phyloP scores from a whole-genome alignment of 1,140 invertebrate species.

The Dendroctonus valens region DNA sequence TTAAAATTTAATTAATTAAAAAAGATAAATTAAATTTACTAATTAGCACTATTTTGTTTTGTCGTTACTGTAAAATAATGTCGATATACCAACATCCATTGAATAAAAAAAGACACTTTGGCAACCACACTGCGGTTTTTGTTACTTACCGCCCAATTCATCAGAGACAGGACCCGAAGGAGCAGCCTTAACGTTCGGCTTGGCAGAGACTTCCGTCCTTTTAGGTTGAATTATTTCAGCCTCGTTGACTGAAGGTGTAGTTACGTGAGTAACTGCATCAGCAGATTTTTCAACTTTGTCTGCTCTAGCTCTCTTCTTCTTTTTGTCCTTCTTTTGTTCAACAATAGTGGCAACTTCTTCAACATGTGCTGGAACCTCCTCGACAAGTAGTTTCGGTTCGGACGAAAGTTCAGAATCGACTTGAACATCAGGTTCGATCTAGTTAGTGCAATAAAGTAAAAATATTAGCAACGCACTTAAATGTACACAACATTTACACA shows the following conservation, averaged over 20 bases:
- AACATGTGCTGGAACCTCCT: conserved; percentile 11
- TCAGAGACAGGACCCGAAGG: conserved; percentile 55
- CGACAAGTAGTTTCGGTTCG: no score
- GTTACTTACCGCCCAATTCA: conserved; percentile 64
- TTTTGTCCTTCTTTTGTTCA: conserved; percentile 52
- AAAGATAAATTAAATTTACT: not conserved
- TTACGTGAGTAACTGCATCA: not conserved
- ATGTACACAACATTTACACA: no score
- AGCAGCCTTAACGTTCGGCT: not conserved
- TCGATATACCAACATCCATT: no score
- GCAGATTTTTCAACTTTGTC: conserved; percentile 49
- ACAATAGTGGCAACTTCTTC: conserved; percentile 42
- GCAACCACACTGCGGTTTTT: not conserved
- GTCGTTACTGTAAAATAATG: no score
- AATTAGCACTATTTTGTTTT: no score
- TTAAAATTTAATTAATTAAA: not conserved
- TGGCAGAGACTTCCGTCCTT: not conserved
- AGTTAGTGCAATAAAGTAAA: no score
- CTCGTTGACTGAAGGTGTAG: not conserved
- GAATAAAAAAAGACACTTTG: conserved; percentile 1
- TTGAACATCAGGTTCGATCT: no score
- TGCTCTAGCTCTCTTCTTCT: conserved; percentile 48
- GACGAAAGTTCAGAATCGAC: no score
- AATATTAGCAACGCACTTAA: no score
- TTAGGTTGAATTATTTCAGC: conserved; percentile 31